Conservation (phyloP, 2,888 invertebrate species). For the Andrena bicolor region DNA sequence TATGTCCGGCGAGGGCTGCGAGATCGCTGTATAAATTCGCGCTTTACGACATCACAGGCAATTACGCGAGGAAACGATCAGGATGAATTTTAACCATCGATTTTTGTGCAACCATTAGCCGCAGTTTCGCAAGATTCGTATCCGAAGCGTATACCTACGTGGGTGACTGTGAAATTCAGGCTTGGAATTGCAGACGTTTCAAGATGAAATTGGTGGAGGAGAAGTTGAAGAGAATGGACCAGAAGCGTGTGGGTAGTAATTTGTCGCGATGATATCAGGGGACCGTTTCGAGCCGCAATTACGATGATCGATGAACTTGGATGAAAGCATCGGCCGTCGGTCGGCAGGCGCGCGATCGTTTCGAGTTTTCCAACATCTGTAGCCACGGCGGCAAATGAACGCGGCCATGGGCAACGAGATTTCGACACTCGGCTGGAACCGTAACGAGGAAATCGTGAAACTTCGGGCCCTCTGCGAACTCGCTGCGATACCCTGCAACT, state of each 20-base stretch:
- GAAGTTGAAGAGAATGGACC: constrained; percentile 44
- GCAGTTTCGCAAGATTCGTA: not conserved
- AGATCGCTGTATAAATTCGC: constrained; percentile 40
- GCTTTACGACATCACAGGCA: constrained; percentile 29
- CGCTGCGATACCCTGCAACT: constrained; percentile 9
- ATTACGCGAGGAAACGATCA: constrained; percentile 49
- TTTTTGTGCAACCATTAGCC: not conserved
- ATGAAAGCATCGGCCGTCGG: constrained; percentile 54
- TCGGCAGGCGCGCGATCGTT: constrained; percentile 57
- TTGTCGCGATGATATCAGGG: constrained; percentile 37
- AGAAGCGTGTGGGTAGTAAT: constrained; percentile 43
- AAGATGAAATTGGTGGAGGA: constrained; percentile 38
- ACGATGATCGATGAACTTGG: constrained; percentile 70
- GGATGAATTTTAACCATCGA: not conserved
- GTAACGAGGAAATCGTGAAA: constrained; percentile 66
- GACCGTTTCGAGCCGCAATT: constrained; percentile 60
- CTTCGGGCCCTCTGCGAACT: constrained; percentile 35
- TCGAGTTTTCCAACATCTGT: constrained; percentile 67
- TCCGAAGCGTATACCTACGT: not conserved
- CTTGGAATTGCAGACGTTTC: not conserved
- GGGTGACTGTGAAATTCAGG: not conserved
- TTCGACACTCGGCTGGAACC: constrained; percentile 45
- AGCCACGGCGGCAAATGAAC: constrained; percentile 40
- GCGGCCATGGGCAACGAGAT: constrained; percentile 45
- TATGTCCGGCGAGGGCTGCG: constrained; percentile 21